Evolutionary conservation across 2,113 vertebrate species (phyloP), one percentile per base, ranked within the genome.

Genomic region (Lophochroa leadbeateri): DNA sequence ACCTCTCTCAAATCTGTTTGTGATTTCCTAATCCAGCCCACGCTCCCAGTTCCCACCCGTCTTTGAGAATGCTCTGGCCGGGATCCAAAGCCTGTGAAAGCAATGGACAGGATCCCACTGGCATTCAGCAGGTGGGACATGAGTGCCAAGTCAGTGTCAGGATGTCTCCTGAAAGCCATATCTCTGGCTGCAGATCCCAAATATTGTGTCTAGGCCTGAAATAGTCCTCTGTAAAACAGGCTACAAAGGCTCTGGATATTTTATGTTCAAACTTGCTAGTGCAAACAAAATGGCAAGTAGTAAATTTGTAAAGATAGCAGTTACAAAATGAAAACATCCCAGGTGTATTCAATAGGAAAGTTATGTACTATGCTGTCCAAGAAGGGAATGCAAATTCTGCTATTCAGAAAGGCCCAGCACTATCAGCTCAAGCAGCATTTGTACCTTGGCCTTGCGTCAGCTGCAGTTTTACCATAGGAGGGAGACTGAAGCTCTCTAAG

Each of bases 81-180:
- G 70, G 65, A 94, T 96, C 95, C 96, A 96, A 97, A 79, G 83
- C 52, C 92, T 91, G 29, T 96, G 89, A 97, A 97, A 94, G 94
- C 89, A 72, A 92, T 96, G 96, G 96, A 93, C 65, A 79, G 77
- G 94, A 88, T 92, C 95, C 92, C 94, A 94, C 69, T 94, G 93
- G 81, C 95, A 95, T 95, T 94, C 90, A 92, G 94, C 86, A 92
- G 90, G 92, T 94, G 82, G 90, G 86, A 93, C 80, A 46, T 2
- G 8, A 88, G 75, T 93, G 94, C 94, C 95, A 97, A 92, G 69
- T 70, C 81, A 64, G 65, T 50, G 88, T 86, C 2, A 1, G 65
- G 92, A 65, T 92, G 80, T 20, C 86, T 89, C 80, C 79, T 94
- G 91, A 94, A 96, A 96, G 92, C 86, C 96, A 9, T 97, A 96